A percentile compares a stretch with the other conserved stretches of the same genome.
phyloP scores from a whole-genome alignment of 2,888 invertebrate species.

The Octodonta nipae region DNA sequence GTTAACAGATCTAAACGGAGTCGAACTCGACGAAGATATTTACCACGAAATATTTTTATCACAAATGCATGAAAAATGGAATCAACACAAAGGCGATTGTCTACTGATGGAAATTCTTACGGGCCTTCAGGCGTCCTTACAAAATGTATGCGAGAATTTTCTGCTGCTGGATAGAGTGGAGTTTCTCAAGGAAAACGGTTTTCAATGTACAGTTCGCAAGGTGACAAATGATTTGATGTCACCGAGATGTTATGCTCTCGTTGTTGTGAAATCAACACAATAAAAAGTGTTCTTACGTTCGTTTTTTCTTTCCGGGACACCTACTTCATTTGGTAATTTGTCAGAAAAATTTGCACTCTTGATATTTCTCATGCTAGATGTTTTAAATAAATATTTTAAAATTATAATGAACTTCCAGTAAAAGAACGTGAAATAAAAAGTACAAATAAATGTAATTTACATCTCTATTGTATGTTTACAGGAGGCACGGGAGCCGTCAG shows the following conservation, averaged over 20 bases:
- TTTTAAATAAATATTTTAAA: too few species aligned
- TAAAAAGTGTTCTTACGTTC: too few species aligned
- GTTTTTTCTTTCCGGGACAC: too few species aligned
- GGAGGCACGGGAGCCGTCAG: too few species aligned
- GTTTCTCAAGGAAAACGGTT: constrained; percentile 33
- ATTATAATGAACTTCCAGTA: too few species aligned
- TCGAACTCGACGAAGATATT: constrained; percentile 8
- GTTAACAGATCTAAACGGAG: constrained; percentile 9
- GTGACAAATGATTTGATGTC: constrained; percentile 49
- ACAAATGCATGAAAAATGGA: constrained; percentile 28
- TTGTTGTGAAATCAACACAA: too few species aligned
- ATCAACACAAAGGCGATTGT: constrained; percentile 24
- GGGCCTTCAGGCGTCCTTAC: constrained; percentile 38
- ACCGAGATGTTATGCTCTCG: constrained; percentile 53
- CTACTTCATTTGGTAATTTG: too few species aligned
- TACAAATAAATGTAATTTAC: too few species aligned
- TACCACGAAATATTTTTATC: constrained; percentile 16
- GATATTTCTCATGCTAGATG: too few species aligned
- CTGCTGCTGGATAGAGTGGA: constrained; percentile 41
- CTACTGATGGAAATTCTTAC: constrained; percentile 35
- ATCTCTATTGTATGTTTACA: too few species aligned
- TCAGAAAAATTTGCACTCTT: too few species aligned
- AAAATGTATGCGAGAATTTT: constrained; percentile 45
- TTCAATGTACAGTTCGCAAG: constrained; percentile 40
- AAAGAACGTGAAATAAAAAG: too few species aligned